These are phyloP conservation scores for Ictalurus punctatus DNA, from an alignment of 2,113 vertebrate genomes.

Conservation along the genomic window DNA sequence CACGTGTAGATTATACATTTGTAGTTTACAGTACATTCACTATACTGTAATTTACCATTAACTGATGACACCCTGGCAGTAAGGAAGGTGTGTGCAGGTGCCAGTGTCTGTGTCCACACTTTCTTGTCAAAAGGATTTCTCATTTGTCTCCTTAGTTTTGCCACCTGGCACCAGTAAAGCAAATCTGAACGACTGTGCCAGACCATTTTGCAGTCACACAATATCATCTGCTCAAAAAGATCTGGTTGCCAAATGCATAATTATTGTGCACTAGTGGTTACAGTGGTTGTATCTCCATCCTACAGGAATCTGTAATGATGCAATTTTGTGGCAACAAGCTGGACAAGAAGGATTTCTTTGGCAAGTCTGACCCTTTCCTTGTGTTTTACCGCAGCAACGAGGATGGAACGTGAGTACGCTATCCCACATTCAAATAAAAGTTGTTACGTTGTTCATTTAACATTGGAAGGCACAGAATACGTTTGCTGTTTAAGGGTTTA, in stretches of 20 bases:
- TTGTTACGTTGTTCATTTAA: not conserved
- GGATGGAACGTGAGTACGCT: constrained; percentile 75
- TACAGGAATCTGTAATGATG: constrained; percentile 79
- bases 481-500: not conserved
- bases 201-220: constrained; percentile 32
- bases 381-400: constrained; percentile 81
- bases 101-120: not conserved
- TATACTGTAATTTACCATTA: constrained; percentile 19
- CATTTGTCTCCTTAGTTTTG: constrained; percentile 22
- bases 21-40: not conserved
- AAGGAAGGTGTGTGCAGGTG: not conserved
- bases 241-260: constrained; percentile 20
- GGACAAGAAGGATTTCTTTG: constrained; percentile 83
- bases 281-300: constrained; percentile 19
- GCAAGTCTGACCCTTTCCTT: constrained; percentile 81
- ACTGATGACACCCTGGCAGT: not conserved
- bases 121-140: constrained; percentile 40
- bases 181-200: constrained; percentile 15
- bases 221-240: constrained; percentile 16
- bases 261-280: not conserved
- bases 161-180: constrained; percentile 25
- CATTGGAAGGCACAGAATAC: not conserved
- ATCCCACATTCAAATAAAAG: not conserved
- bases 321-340: constrained; percentile 82
- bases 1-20: not conserved